phyloP scores from a whole-genome alignment of 2,113 vertebrate genomes.

The Epinephelus cyanopodus region DNA sequence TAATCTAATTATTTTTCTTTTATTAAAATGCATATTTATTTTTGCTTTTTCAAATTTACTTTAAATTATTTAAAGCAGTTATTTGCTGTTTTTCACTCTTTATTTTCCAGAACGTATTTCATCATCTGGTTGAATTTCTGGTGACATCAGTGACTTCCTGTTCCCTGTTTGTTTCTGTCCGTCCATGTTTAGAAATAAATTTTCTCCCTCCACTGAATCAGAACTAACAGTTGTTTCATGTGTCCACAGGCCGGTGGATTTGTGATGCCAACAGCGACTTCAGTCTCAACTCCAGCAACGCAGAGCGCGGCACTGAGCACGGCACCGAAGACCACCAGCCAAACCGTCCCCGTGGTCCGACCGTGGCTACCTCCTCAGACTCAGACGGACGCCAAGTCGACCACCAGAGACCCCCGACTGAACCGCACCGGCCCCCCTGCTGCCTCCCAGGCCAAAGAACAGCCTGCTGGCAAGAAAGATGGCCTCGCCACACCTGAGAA shows the following conservation, averaged over 20 bases:
- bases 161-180: too few species aligned
- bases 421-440: constrained; percentile 84
- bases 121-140: too few species aligned
- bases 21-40: too few species aligned
- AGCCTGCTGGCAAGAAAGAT: constrained; percentile 82
- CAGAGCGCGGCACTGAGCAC: not conserved
- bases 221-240: not conserved
- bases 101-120: too few species aligned
- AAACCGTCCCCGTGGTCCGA: constrained; percentile 83
- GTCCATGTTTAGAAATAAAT: not conserved
- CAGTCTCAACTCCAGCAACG: not conserved
- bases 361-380: constrained; percentile 86
- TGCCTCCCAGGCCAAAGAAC: constrained; percentile 88
- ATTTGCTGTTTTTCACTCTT: too few species aligned
- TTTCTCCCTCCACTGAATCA: not conserved
- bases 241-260: constrained; percentile 77
- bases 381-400: constrained; percentile 83
- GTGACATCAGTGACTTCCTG: too few species aligned
- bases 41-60: too few species aligned
- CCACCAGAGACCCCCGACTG: constrained; percentile 93
- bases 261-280: constrained; percentile 29
- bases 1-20: too few species aligned
- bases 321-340: constrained; percentile 72
- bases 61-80: too few species aligned
- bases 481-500: constrained; percentile 82